A percentile compares a stretch with the other conserved stretches of the same genome.
Conservation (phyloP, 2,888 invertebrate genomes). For the Biston stratarius region DNA sequence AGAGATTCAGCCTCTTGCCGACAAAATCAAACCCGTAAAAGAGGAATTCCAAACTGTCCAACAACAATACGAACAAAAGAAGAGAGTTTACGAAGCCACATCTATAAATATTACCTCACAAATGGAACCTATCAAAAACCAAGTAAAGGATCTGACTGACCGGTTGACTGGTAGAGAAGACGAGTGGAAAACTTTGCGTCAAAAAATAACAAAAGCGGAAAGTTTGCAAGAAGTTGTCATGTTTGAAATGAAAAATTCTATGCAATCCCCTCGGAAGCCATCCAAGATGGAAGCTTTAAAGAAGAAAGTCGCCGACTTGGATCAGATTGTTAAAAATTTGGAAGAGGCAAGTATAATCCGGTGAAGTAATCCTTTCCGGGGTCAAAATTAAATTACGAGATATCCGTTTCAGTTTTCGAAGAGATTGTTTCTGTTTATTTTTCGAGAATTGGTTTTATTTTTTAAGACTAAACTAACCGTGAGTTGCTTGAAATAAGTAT, state of each 20-base stretch:
- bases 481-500: too few species aligned
- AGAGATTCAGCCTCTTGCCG: conserved; percentile 80
- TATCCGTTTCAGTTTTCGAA: conserved; percentile 20
- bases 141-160: conserved; percentile 83
- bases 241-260: conserved; percentile 82
- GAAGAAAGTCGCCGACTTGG: conserved; percentile 87
- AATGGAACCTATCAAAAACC: conserved; percentile 85
- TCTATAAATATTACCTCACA: conserved; percentile 84
- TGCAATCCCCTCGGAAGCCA: conserved; percentile 80
- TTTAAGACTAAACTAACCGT: not conserved
- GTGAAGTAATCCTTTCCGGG: conserved; percentile 20
- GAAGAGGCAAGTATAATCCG: conserved; percentile 67
- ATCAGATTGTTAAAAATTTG: conserved; percentile 81
- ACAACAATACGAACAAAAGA: conserved; percentile 89
- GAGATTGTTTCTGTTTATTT: conserved; percentile 15
- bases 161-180: conserved; percentile 82
- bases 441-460: conserved; percentile 17
- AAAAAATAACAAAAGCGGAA: conserved; percentile 85
- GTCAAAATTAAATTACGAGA: conserved; percentile 25
- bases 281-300: conserved; percentile 88
- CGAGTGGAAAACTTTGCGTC: conserved; percentile 83
- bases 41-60: conserved; percentile 88
- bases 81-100: conserved; percentile 89
- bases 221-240: conserved; percentile 83
- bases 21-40: conserved; percentile 88